Base-by-base conservation (phyloP, 2,888 invertebrate species). In the Eurytoma adleriae region DNA sequence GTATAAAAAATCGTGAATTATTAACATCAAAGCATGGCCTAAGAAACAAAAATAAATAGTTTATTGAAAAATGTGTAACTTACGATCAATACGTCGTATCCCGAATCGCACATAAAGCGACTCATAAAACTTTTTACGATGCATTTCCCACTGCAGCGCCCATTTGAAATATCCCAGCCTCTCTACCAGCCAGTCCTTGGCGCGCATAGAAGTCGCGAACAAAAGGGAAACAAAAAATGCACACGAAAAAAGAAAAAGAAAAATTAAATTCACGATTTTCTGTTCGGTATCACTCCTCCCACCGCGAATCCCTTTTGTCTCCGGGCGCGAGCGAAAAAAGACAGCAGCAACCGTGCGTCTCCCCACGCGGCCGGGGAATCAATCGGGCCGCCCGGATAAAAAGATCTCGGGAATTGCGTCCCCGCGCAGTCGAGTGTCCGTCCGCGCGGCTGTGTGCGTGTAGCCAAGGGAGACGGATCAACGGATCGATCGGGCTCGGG, bases 401-500 rank as follows among this genome's bases (percentile, higher is more conserved):
- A 57, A 64, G 40, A 64, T 64, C 64, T 64, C 40, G 54, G n/a
- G n/a, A 54, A 54, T n/a, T 12, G 50, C 50, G 50, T 5, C 18
- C n/a, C 10, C 59, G 24, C 7, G 20, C 59, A 13, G 20, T 10
- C 18, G 12, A 59, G 14, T 20, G 3, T 24, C 24, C 59, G 59
- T n/a, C 5, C 20, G 20, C 24, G 59, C 12, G 20, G 24, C 13
- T 14, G 13, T 14, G 20, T 18, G 0, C 48, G 4, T 24, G 74
- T 61, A 61, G 74, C 54, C 75, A 68, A 68, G 68, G 61, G 66
- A 68, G 40, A 75, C 75, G 67, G 59, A 75, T 75, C 75, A 68
- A 75, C 75, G 75, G 50, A 75, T 75, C 75, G 75, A 75, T 73
- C 30, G 24, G 16, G 5, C 18, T 1, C 48, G 14, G 20, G 18